Evolutionary conservation across 2,113 vertebrate genomes (phyloP), one percentile per base, ranked within the genome.

Genomic region (Nyctereutes procyonoides): DNA sequence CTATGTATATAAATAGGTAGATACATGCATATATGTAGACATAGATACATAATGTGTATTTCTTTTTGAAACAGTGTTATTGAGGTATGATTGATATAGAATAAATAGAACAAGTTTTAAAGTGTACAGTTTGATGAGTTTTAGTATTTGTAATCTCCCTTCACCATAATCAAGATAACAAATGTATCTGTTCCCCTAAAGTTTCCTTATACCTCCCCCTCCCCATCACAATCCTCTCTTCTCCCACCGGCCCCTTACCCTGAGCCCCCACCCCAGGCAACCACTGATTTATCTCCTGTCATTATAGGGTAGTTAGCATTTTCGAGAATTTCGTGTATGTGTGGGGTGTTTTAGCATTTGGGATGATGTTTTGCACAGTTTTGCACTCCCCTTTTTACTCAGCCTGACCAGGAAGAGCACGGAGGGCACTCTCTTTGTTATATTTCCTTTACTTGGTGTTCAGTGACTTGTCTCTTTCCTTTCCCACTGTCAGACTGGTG

Each of bases 131-230:
- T 85, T 76, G 53, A 8, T 24, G 79, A 32, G 51, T 87, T 81
- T 87, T 19, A 7, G n/a, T 13, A 17, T 69, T 85, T 62, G 2
- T 63, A 30, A 56, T 89, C 38, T 65, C 30, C 20, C 3, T 8
- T 56, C 20, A 6, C 10, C 16, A 3, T 20, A 24, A 55, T 89
- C 53, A 62, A 76, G 71, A 56, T 62, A 5, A 13, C 24, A 26
- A 84, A 38, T 26, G 20, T 53, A 20, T 53, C 8, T 20, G 28
- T 51, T 9, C 2, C 71, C 32, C 24, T 5, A 8, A 6, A 26
- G 16, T 26, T 11, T 73, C n/a, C 56, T 84, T n/a, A 24, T 0
- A 20, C 0, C 10, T 51, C 1, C 0, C 10, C 56, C 1, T 22
- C 30, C 5, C 43, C 43, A 7, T 43, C 43, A 3, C 58, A 43